phyloP scores from a whole-genome alignment of 2,888 invertebrate genomes.

The Emmelina monodactyla region DNA sequence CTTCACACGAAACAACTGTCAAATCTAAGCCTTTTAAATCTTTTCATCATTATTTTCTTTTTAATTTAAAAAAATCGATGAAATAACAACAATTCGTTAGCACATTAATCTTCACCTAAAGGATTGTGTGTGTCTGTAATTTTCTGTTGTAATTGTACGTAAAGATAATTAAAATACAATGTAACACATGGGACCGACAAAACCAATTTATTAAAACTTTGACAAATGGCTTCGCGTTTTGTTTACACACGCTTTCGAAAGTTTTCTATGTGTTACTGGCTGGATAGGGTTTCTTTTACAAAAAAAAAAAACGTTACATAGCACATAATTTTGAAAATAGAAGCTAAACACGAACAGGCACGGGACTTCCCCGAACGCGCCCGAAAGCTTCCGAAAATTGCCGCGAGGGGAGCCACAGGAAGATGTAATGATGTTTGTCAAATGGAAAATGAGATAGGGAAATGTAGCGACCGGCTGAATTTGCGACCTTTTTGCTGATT shows the following conservation, averaged over 20 bases:
- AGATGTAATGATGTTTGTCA: slow-evolving; percentile 66
- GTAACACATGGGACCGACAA: not conserved
- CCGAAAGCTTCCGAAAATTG: slow-evolving; percentile 39
- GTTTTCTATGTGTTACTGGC: no score
- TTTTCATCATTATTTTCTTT: no score
- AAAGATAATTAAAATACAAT: not conserved
- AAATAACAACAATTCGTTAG: no score
- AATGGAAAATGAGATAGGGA: slow-evolving; percentile 68
- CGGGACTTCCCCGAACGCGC: slow-evolving; percentile 34
- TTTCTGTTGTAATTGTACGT: not conserved
- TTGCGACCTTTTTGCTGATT: slow-evolving; percentile 52
- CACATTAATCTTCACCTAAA: not conserved
- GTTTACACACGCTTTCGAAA: no score
- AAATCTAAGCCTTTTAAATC: no score
- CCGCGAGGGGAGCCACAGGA: slow-evolving; percentile 49
- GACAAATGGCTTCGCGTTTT: no score
- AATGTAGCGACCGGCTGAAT: slow-evolving; percentile 49
- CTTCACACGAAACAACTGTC: no score
- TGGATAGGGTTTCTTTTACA: no score
- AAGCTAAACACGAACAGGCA: slow-evolving; percentile 9
- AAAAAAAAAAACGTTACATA: no score
- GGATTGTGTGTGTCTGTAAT: not conserved
- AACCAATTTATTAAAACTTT: no score
- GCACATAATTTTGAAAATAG: slow-evolving; percentile 7
- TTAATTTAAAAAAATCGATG: no score